A percentile compares a stretch with the other conserved stretches of the same genome.
phyloP scores from a whole-genome alignment of 2,797 vertebrate species.

The Mormyrops attenuatus region DNA sequence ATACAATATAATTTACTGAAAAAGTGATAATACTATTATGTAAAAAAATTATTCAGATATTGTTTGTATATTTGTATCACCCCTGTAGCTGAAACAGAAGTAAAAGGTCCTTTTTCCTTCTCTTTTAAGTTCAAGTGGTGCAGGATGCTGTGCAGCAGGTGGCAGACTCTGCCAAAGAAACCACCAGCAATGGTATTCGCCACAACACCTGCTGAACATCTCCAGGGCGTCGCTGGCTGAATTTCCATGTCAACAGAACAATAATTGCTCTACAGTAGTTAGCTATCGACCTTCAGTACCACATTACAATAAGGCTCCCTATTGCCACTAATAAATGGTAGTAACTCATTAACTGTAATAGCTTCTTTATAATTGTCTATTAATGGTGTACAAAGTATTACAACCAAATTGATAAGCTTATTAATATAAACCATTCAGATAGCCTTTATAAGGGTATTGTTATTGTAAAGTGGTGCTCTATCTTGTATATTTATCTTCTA shows the following conservation, averaged over 20 bases:
- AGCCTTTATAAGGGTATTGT: background rate
- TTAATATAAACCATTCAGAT: background rate
- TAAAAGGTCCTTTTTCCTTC: constrained; percentile 15
- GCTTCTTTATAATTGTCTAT: background rate
- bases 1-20: background rate
- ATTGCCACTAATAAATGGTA: background rate
- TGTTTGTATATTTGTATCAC: background rate
- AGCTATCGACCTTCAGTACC: background rate
- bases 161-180: constrained; percentile 70
- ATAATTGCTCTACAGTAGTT: background rate
- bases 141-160: constrained; percentile 69
- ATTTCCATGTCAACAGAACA: background rate
- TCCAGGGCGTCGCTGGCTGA: background rate
- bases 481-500: background rate
- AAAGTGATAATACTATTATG: background rate
- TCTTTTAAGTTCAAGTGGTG: constrained; percentile 62
- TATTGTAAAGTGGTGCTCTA: background rate
- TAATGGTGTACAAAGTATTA: background rate
- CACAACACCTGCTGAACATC: background rate
- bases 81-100: background rate
- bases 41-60: background rate
- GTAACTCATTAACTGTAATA: background rate
- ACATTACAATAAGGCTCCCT: background rate
- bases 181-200: constrained; percentile 52
- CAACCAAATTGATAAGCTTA: background rate